Evolutionary conservation across 1,140 invertebrate genomes (phyloP).

Genomic region (Lineus longissimus): DNA sequence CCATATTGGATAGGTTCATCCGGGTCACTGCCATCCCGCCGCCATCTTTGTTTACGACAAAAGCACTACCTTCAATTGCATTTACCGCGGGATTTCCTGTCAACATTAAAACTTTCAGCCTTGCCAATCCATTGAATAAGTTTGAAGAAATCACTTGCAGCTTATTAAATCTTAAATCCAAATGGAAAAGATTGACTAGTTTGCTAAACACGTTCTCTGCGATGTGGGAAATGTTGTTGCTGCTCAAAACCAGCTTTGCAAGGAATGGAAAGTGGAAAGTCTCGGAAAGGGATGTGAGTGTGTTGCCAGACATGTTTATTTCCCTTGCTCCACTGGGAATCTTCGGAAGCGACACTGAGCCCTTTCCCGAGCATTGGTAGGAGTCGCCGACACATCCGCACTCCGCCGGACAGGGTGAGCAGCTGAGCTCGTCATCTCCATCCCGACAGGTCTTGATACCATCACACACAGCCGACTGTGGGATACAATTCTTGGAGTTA

Average conservation of each 20-base stretch:
- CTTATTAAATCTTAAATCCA: no score
- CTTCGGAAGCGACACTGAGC: neutral
- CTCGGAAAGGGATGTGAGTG: constrained; percentile 14
- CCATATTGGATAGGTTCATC: no score
- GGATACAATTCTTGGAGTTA: constrained; percentile 4
- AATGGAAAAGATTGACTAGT: no score
- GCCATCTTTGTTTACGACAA: no score
- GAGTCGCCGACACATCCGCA: constrained; percentile 16
- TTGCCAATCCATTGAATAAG: no score
- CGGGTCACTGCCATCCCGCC: no score
- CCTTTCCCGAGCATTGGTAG: neutral
- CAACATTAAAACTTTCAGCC: no score
- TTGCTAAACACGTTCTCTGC: no score
- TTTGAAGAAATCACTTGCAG: no score
- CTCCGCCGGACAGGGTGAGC: constrained; percentile 10
- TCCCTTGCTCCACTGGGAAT: neutral
- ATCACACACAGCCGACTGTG: constrained; percentile 17
- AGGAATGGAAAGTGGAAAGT: constrained; percentile 10
- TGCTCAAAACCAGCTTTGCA: constrained; percentile 4
- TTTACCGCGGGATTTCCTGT: no score
- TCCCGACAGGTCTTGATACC: constrained; percentile 15
- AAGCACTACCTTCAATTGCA: no score
- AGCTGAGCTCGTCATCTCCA: constrained; percentile 21
- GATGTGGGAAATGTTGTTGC: no score
- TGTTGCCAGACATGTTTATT: neutral